Base-by-base conservation (phyloP, 1,140 invertebrate genomes). In the Brachionus manjavacas region DNA sequence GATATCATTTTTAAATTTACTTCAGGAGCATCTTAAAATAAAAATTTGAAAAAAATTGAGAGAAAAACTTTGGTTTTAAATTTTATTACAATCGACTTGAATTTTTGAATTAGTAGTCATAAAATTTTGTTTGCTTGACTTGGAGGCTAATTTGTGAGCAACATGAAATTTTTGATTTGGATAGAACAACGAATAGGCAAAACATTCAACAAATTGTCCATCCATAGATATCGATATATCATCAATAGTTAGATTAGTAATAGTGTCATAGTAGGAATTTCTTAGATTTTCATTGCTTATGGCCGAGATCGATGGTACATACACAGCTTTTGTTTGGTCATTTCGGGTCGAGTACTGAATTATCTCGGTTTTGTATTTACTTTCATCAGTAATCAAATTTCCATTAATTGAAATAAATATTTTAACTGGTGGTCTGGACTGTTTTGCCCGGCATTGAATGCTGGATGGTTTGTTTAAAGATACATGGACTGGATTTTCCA, bases 361-460 rank as follows among this genome's bases (percentile, higher is more conserved):
- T 7, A 81, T 68, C 20, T 68, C 64, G 12, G 79, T 81, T 41
- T 68, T 60, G 25, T 81, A 81, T 39, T 68, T 60, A 9, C 14
- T 39, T 39, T 81, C 52, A 64, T 81, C 79, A 0, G 20, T 20
- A 35, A 81, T 81, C 41, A 81, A 64, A 68, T 46, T 60, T 28
- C 79, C 79, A 68, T 81, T 81, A 23, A 81, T 66, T 14, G 64
- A 60, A 23, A 81, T 64, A 12, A 81, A 25, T 14, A 81, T 81
- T 64, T 81, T 81, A 41, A 81, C 79, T 35, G 79, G 79, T 2
- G 79, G 79, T 25, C 79, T 81, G n/a, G 79, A 81, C 31, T 81
- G 79, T 28, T 68, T 60, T 3, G 79, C 79, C 25, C 20, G 64
- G 52, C 79, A 81, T 81, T 81, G 79, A 43, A 81, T 81, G n/a